Percentiles rank a stretch among this genome's conserved stretches.
Evolutionary conservation across 2,888 invertebrate genomes (phyloP).

Genomic region (Sminthurides aquaticus): DNA sequence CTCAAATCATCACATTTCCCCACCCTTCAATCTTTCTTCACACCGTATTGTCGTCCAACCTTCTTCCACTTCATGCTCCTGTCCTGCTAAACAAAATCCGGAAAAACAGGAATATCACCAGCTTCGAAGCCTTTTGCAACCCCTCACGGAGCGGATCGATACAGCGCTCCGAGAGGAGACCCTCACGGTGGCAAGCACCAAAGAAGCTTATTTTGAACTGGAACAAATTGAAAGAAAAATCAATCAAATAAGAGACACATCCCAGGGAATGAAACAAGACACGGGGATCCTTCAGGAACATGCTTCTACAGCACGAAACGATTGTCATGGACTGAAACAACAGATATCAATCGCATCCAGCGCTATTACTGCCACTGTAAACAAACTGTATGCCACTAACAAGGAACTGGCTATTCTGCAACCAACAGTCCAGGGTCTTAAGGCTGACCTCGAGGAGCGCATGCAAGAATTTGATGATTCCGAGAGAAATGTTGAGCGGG

Average conservation of each 20-base stretch:
- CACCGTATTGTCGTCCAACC: too few relatives aligned
- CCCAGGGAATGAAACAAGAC: neutral
- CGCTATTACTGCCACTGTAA: too few relatives aligned
- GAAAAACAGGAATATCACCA: neutral
- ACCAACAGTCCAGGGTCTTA: neutral
- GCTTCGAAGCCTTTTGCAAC: neutral
- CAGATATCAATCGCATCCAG: too few relatives aligned
- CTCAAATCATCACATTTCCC: too few relatives aligned
- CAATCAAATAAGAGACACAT: neutral
- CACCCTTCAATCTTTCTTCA: too few relatives aligned
- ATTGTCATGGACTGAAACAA: neutral
- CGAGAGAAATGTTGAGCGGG: neutral
- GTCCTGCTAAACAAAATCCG: too few relatives aligned
- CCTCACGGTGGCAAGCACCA: neutral
- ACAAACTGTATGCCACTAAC: too few relatives aligned
- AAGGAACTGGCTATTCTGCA: too few relatives aligned
- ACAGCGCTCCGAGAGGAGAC: neutral
- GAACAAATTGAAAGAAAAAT: neutral
- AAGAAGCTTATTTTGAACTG: neutral
- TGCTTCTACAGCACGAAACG: neutral
- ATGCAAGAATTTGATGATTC: neutral
- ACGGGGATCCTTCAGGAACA: neutral
- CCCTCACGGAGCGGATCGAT: neutral
- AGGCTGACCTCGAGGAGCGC: neutral
- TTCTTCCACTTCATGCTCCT: too few relatives aligned